Evolutionary conservation across 1,140 invertebrate species (phyloP).

Genomic region (Andrena cerasifolii): DNA sequence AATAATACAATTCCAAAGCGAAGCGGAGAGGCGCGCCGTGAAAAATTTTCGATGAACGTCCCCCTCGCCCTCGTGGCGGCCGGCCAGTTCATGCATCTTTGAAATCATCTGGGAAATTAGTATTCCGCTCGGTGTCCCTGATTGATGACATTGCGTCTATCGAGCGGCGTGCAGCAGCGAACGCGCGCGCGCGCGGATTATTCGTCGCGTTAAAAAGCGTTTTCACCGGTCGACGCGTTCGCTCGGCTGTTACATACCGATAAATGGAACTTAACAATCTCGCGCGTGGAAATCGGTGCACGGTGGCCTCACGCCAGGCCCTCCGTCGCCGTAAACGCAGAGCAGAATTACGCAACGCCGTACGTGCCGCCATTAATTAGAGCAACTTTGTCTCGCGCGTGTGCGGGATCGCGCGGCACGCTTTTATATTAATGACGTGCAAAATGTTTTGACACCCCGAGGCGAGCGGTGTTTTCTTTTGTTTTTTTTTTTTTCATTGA

Average conservation of each 20-base stretch:
- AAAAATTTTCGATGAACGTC: not conserved
- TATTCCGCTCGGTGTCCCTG: slow-evolving; percentile 53
- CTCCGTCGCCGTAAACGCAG: slow-evolving; percentile 38
- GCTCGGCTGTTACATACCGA: slow-evolving; percentile 60
- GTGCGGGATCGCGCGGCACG: slow-evolving; percentile 27
- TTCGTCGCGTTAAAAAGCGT: slow-evolving; percentile 65
- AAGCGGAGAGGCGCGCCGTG: no score
- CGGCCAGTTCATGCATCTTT: slow-evolving; percentile 21
- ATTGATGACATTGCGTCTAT: slow-evolving; percentile 66
- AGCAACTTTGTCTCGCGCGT: slow-evolving; percentile 57
- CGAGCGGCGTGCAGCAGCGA: slow-evolving; percentile 38
- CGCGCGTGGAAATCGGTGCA: slow-evolving; percentile 55
- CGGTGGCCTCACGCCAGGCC: slow-evolving; percentile 37
- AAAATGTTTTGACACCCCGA: slow-evolving; percentile 63
- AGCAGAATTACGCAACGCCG: slow-evolving; percentile 68
- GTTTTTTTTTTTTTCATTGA: slow-evolving; percentile 68
- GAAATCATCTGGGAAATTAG: slow-evolving; percentile 55
- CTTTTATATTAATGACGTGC: slow-evolving; percentile 62
- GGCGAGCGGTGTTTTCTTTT: no score
- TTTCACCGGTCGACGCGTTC: slow-evolving; percentile 54
- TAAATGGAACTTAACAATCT: slow-evolving; percentile 67
- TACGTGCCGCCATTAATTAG: slow-evolving; percentile 65
- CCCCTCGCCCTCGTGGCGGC: not conserved
- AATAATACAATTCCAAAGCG: not conserved
- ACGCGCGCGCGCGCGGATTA: slow-evolving; percentile 51